Evolutionary conservation across 2,113 vertebrate species (phyloP).

Genomic region (Heloderma charlesbogerti): DNA sequence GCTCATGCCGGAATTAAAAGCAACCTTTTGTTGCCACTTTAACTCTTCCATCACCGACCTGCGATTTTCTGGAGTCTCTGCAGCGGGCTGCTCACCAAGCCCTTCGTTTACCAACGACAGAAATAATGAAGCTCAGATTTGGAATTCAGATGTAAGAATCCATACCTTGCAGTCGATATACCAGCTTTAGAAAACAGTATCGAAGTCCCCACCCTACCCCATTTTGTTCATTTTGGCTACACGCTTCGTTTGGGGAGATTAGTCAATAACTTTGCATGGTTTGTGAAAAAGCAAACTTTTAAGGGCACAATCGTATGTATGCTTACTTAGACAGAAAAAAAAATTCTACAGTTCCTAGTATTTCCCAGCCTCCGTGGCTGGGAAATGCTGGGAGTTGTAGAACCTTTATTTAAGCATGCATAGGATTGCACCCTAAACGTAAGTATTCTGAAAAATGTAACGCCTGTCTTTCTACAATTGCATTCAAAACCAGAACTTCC

Average conservation of each 20-base stretch:
- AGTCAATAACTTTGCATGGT: not conserved
- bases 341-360: too few species aligned
- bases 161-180: not conserved
- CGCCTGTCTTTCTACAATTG: not conserved
- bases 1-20: slow-evolving; percentile 72
- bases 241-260: not conserved
- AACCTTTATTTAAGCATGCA: too few species aligned
- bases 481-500: not conserved
- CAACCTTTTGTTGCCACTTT: slow-evolving; percentile 68
- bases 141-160: not conserved
- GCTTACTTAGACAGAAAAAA: too few species aligned
- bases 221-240: not conserved
- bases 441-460: not conserved
- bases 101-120: not conserved
- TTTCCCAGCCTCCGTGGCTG: too few species aligned
- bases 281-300: not conserved
- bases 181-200: not conserved
- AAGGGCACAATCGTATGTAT: too few species aligned
- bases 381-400: too few species aligned
- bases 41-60: slow-evolving; percentile 34
- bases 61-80: slow-evolving; percentile 40
- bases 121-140: not conserved
- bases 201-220: too few species aligned
- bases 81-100: not conserved
- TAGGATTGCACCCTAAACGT: not conserved